Evolutionary conservation across 2,113 vertebrate species (phyloP), one percentile per base, ranked within the genome.

Genomic region (Rhinolophus sinicus): DNA sequence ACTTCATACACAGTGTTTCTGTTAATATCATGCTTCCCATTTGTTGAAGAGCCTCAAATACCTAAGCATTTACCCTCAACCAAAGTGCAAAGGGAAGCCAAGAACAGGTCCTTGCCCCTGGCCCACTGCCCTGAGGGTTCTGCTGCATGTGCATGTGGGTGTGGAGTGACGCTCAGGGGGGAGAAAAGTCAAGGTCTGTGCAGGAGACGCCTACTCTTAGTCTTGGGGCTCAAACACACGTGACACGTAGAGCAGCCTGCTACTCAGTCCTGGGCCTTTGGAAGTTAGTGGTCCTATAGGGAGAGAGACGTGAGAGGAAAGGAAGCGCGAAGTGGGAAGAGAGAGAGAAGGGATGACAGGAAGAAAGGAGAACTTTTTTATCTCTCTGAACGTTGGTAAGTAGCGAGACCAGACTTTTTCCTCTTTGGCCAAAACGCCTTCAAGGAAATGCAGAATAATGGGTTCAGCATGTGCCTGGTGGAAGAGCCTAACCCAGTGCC

Each of bases 1-100:
- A 33, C 40, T 96, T 62, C 38, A 28, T 21, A 35, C 24, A 67
- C 22, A 89, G 35, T 62, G 50, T 60, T 94, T 67, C 76, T 84
- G 26, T 84, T 62, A 65, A 78, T 90, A 40, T 38, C 50, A 33
- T 69, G 54, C 72, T 92, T 78, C 50, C 7, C 50, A 81, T 64
- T 88, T 84, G 67, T 47, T 47, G 56, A 87, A 75, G 13, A 92
- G 76, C 67, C 90, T 47, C 83, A 95, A 95, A 91, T 47, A 90
- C 30, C 2, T 72, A 94, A 84, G 76, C n/a, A 94, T 89, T 91
- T 85, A 35, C 10, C 28, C 82, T 95, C 38, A 90, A 67, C 75
- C 35, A 75, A 75, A 94, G 77, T 67, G 40, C 18, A 58, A 89
- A n/a, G 64, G 72, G 33, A 85, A 91, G 18, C 44, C 13, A 52